Percentiles rank a stretch among this genome's conserved stretches.
phyloP scores from a whole-genome alignment of 2,888 invertebrate species.

The Automeris io region DNA sequence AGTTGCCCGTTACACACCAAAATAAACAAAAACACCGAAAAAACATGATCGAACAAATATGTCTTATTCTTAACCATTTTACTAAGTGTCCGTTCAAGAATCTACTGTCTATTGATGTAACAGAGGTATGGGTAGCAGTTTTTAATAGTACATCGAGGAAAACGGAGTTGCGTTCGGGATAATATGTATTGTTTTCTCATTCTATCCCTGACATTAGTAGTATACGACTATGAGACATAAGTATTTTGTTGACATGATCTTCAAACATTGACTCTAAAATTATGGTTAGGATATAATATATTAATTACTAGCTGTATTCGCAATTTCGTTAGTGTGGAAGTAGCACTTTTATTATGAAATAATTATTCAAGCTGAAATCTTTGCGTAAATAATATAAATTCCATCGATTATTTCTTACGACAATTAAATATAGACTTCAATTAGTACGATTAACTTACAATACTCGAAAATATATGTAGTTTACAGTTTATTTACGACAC shows the following conservation, averaged over 20 bases:
- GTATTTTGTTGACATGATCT: neutral
- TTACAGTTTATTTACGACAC: no score
- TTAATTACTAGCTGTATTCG: no score
- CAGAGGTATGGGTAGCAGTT: neutral
- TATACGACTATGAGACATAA: neutral
- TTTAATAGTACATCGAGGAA: neutral
- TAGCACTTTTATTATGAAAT: no score
- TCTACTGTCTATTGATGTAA: neutral
- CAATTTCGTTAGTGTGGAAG: no score
- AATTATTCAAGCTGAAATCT: no score
- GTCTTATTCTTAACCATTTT: neutral
- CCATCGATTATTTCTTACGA: no score
- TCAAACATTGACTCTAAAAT: neutral
- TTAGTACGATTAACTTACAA: no score
- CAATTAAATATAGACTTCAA: no score
- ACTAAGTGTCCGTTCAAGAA: neutral
- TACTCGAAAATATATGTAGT: no score
- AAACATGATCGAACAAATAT: neutral
- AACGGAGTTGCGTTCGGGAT: neutral
- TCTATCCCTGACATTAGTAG: neutral
- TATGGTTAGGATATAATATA: neutral
- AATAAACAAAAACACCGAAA: neutral
- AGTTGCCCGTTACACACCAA: neutral
- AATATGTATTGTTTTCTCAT: neutral
- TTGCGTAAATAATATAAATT: no score